Evolutionary conservation across 2,888 invertebrate genomes (phyloP), one percentile per base, ranked within the genome.

Genomic region (Eudemis profundana): DNA sequence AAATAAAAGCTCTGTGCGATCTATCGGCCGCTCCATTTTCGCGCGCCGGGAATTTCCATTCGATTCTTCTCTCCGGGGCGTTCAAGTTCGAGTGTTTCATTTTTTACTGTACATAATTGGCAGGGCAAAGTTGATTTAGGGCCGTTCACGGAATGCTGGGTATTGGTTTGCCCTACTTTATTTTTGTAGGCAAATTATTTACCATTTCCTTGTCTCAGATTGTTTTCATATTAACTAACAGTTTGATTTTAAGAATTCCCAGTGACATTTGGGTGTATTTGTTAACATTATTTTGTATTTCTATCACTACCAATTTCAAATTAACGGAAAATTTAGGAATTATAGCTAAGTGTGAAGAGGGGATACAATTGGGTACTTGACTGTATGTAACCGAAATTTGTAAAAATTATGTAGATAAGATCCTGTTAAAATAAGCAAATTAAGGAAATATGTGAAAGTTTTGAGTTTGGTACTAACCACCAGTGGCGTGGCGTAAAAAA

Each of bases 21-120:
- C 60, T 40, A 65, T 59, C 29, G 60, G 46, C 14, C 46, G 51
- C 15, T 15, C 57, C 42, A 46, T 65, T 65, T 60, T 40, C 65
- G 15, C 23, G 23, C 50, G 51, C 51, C 59, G 38, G 44, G 65
- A 36, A 33, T 38, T 65, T 56, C 38, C 40, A 47, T 65, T 59
- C 53, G 51, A 60, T 60, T 60, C 60, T 40, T 59, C n/a, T 47
- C 65, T 65, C 60, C 60, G 38, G 60, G 51, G 56, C 27, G 49
- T 63, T 42, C 40, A 36, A 54, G 60, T 51, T 46, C 2, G 15
- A 33, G 17, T 36, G 42, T 44, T 64, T 49, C 10, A 21, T 51
- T 59, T 51, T 65, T 60, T 27, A 46, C 27, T 7, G 38, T 12
- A 46, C 46, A 36, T 53, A 65, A 65, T 60, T 65, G 36, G 59